Evolutionary conservation across 2,797 vertebrate genomes (phyloP).

Genomic region (Pseudopleuronectes americanus): DNA sequence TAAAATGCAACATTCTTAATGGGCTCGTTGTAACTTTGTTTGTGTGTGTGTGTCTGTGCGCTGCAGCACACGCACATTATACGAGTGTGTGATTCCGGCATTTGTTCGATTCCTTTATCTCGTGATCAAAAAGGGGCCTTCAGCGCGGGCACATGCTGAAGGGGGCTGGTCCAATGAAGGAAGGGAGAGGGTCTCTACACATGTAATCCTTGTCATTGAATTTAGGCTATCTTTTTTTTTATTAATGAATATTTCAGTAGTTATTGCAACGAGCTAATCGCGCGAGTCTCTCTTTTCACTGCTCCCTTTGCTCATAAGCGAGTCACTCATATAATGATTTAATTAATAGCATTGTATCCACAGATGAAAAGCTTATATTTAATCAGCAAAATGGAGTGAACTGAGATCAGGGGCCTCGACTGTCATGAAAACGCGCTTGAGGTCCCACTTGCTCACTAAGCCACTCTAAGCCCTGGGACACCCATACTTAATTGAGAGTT

Average conservation of each 20-base stretch:
- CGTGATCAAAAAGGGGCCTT: constrained; percentile 74
- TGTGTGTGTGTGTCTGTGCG: constrained; percentile 34
- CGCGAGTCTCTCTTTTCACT: constrained; percentile 74
- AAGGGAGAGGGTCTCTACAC: constrained; percentile 81
- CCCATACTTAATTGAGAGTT: constrained; percentile 84
- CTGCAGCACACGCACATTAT: constrained; percentile 27
- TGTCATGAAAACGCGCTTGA: constrained; percentile 81
- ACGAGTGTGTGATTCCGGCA: constrained; percentile 33
- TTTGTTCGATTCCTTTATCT: constrained; percentile 75
- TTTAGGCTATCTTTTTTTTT: constrained; percentile 76
- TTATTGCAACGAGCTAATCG: constrained; percentile 80
- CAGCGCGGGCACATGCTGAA: constrained; percentile 69
- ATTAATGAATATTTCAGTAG: constrained; percentile 88
- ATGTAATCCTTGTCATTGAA: constrained; percentile 87
- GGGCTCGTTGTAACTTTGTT: constrained; percentile 63
- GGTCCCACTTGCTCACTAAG: constrained; percentile 77
- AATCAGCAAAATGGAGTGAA: constrained; percentile 84
- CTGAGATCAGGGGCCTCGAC: constrained; percentile 78
- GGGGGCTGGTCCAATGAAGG: constrained; percentile 74
- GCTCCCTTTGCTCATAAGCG: constrained; percentile 81
- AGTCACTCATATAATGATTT: constrained; percentile 86
- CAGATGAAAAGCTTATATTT: constrained; percentile 86
- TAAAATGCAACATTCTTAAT: constrained; percentile 70
- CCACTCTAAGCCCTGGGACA: constrained; percentile 78
- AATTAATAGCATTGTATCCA: constrained; percentile 89